phyloP scores from a whole-genome alignment of 2,888 invertebrate species.

The Torymus tubicola region DNA sequence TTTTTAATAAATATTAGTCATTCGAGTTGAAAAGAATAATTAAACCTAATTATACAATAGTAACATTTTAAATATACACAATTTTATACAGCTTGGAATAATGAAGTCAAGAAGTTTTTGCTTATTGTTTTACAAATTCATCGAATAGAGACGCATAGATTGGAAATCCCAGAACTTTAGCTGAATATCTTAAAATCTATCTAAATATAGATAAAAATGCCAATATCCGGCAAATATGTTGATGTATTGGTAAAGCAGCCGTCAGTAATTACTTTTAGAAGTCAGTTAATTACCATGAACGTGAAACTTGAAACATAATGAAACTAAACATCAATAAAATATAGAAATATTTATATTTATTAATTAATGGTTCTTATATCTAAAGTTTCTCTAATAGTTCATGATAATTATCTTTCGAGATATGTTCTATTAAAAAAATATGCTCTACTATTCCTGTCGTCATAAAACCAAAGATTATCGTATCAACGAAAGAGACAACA shows the following conservation, averaged over 20 bases:
- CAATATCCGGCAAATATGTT: conserved; percentile 52
- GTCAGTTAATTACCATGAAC: conserved; percentile 32
- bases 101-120: too few species aligned
- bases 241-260: conserved; percentile 42
- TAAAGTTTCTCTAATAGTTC: conserved; percentile 13
- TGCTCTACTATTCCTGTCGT: conserved; percentile 1
- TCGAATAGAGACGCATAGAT: neutral
- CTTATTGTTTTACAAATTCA: neutral
- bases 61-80: too few species aligned
- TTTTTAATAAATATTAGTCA: too few species aligned
- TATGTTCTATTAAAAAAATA: conserved; percentile 29
- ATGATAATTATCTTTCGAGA: conserved; percentile 28
- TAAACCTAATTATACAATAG: too few species aligned
- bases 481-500: conserved; percentile 6
- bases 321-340: conserved; percentile 34
- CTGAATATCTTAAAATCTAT: conserved; percentile 49
- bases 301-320: conserved; percentile 3
- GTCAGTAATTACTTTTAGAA: conserved; percentile 31
- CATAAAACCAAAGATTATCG: conserved; percentile 18
- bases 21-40: too few species aligned
- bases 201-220: conserved; percentile 60
- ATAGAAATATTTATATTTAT: conserved; percentile 35
- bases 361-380: neutral
- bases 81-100: too few species aligned
- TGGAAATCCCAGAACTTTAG: conserved; percentile 24